These are phyloP conservation scores for Sarcophilus harrisii DNA, from an alignment of 2,797 vertebrate species.

Conservation along the genomic window DNA sequence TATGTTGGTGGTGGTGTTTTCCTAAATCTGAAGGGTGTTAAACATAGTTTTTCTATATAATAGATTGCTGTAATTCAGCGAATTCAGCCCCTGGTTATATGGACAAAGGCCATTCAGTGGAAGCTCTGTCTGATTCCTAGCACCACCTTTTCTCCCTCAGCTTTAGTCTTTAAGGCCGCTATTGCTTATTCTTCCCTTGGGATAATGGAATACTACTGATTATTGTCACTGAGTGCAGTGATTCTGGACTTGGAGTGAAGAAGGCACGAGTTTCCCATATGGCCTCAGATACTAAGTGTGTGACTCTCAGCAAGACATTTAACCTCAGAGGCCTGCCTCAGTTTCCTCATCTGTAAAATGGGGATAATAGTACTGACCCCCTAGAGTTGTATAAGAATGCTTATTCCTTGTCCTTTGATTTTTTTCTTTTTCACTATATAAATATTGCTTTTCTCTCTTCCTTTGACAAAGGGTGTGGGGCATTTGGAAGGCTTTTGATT, in stretches of 20 bases:
- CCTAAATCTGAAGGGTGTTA: not conserved
- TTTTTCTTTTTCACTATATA: not conserved
- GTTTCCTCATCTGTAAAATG: not conserved
- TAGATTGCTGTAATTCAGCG: not conserved
- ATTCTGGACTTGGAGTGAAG: not conserved
- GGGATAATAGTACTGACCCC: not conserved
- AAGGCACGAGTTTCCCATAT: not conserved
- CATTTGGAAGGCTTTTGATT: not conserved
- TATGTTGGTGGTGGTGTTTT: not conserved
- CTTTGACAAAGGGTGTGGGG: not conserved
- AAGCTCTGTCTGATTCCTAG: rapidly evolving
- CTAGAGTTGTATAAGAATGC: not conserved
- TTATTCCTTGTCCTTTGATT: not conserved
- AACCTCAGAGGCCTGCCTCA: not conserved
- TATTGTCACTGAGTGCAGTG: not conserved
- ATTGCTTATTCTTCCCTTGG: not conserved
- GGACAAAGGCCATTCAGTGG: not conserved
- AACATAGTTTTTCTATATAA: not conserved
- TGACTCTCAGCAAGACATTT: not conserved
- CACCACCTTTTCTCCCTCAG: not conserved
- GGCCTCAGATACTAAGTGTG: not conserved
- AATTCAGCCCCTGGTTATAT: not conserved
- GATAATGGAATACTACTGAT: not conserved
- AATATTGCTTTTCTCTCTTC: not conserved
- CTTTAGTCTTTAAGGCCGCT: not conserved